Evolutionary conservation across 2,888 invertebrate genomes (phyloP).

Genomic region (Pristionchus fissidentatus): DNA sequence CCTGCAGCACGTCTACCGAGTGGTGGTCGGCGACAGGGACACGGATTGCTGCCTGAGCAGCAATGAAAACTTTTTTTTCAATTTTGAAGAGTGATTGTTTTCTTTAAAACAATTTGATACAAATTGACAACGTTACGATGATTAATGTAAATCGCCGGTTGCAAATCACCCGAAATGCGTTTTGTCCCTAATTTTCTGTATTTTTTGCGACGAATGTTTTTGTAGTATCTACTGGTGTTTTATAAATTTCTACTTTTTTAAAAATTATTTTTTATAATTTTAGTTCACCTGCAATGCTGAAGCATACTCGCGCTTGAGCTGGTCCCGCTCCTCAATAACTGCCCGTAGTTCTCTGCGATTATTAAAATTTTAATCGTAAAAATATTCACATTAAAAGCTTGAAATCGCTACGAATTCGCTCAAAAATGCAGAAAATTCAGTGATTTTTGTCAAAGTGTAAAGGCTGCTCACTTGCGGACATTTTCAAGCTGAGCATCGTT

Average conservation of each 20-base stretch:
- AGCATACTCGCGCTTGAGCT: constrained; percentile 66
- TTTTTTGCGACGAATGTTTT: too few species aligned
- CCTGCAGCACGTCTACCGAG: constrained; percentile 77
- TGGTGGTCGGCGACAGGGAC: constrained; percentile 77
- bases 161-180: too few species aligned
- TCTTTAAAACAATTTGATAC: too few species aligned
- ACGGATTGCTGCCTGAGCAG: constrained; percentile 79
- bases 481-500: constrained; percentile 72
- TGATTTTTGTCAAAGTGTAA: too few species aligned
- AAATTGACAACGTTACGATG: too few species aligned
- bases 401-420: neutral
- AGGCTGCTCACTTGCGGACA: neutral
- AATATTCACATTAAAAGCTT: neutral
- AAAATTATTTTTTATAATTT: too few species aligned
- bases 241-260: neutral
- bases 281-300: constrained; percentile 54
- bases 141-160: too few species aligned
- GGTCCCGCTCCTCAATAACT: constrained; percentile 50
- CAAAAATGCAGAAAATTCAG: neutral
- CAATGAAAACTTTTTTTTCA: constrained; percentile 75
- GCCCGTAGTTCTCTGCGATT: constrained; percentile 12
- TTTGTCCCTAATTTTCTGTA: too few species aligned
- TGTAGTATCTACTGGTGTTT: too few species aligned
- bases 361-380: constrained; percentile 43
- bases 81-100: neutral